phyloP scores from a whole-genome alignment of 1,140 invertebrate species.

The Drosophila auraria region DNA sequence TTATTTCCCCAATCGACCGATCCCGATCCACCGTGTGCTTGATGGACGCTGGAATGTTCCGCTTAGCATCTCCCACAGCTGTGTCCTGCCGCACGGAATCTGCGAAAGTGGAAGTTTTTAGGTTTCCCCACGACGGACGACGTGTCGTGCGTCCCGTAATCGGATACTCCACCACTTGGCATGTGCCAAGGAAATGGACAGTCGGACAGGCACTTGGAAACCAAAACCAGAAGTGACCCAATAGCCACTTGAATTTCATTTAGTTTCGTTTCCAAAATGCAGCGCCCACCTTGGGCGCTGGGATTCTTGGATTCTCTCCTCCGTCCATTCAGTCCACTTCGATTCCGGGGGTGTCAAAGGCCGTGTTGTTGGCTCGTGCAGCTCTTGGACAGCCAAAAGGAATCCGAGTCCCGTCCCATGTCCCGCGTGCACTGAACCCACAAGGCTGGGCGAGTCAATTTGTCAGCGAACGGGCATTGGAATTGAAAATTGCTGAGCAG shows the following conservation, averaged over 20 bases:
- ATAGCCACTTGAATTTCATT: constrained; percentile 78
- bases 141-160: constrained; percentile 37
- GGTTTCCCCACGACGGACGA: constrained; percentile 14
- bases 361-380: constrained; percentile 70
- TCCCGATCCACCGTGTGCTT: constrained; percentile 51
- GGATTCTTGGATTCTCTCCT: constrained; percentile 25
- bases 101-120: constrained; percentile 23
- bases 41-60: constrained; percentile 39
- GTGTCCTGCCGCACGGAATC: constrained; percentile 41
- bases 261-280: constrained; percentile 57
- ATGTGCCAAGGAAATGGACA: constrained; percentile 81
- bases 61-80: constrained; percentile 59
- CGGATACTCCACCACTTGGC: constrained; percentile 66
- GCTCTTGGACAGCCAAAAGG: constrained; percentile 52
- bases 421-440: constrained; percentile 32
- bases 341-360: constrained; percentile 65
- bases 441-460: constrained; percentile 71
- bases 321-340: background rate
- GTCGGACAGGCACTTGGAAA: constrained; percentile 49
- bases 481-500: constrained; percentile 72
- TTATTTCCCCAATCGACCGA: constrained; percentile 31
- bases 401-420: background rate
- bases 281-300: constrained; percentile 42
- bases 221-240: constrained; percentile 72
- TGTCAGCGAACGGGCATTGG: constrained; percentile 64